phyloP scores from a whole-genome alignment of 2,888 invertebrate species.

The Nymphalis urticae region DNA sequence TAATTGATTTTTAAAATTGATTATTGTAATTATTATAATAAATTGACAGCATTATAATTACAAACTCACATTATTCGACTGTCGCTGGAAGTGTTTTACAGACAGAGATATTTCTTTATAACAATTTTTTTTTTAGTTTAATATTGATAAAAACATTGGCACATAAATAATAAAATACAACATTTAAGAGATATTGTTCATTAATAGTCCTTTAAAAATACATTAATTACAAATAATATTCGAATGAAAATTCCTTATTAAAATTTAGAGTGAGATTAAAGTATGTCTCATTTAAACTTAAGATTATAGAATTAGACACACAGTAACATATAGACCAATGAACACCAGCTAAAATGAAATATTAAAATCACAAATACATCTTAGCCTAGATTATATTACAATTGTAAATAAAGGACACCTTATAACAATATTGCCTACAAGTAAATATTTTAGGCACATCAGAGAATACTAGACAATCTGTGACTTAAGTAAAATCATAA shows the following conservation, averaged over 20 bases:
- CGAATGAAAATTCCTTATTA: slow-evolving; percentile 10
- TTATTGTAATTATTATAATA: not conserved
- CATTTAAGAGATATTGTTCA: too few relatives aligned
- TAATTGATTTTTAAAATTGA: too few relatives aligned
- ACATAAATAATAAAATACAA: too few relatives aligned
- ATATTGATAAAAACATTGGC: too few relatives aligned
- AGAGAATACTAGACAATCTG: slow-evolving; percentile 65
- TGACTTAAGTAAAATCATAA: slow-evolving; percentile 67
- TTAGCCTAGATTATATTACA: slow-evolving; percentile 35
- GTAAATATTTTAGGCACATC: slow-evolving; percentile 75
- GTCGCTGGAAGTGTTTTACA: too few relatives aligned
- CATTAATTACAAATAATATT: slow-evolving; percentile 10
- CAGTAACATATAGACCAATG: slow-evolving; percentile 20
- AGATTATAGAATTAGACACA: slow-evolving; percentile 20
- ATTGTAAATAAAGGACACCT: slow-evolving; percentile 40
- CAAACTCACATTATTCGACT: too few relatives aligned
- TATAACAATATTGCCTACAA: slow-evolving; percentile 64
- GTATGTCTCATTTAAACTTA: slow-evolving; percentile 24
- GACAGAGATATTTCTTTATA: too few relatives aligned
- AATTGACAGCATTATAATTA: too few relatives aligned
- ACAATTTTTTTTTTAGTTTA: too few relatives aligned
- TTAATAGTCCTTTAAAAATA: not conserved
- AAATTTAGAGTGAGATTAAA: slow-evolving; percentile 10
- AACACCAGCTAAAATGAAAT: slow-evolving; percentile 20
- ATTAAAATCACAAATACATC: slow-evolving; percentile 36